These are phyloP conservation scores for Drosophila pallidifrons DNA, from an alignment of 1,140 invertebrate species.

Conservation along the genomic window DNA sequence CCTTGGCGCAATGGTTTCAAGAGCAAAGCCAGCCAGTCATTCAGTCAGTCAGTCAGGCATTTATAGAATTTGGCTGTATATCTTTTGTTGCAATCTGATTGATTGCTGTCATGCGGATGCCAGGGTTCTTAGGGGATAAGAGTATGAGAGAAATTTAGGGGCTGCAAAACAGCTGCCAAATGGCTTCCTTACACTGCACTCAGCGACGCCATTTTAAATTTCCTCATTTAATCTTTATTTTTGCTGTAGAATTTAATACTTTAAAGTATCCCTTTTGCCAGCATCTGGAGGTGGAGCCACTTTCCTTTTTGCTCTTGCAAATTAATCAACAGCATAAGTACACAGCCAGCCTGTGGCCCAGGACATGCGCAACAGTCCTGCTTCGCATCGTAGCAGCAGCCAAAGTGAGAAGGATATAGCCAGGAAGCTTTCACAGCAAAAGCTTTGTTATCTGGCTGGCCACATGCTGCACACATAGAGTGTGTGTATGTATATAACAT, in stretches of 20 bases:
- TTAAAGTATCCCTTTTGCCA: slow-evolving; percentile 45
- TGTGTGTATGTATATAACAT: slow-evolving; percentile 48
- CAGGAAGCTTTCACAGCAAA: slow-evolving; percentile 60
- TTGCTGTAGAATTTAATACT: slow-evolving; percentile 35
- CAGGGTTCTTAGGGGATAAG: slow-evolving; percentile 23
- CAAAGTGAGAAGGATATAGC: slow-evolving; percentile 72
- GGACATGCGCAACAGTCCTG: slow-evolving; percentile 78
- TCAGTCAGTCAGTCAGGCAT: slow-evolving; percentile 29
- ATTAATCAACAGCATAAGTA: slow-evolving; percentile 71
- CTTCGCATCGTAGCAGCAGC: slow-evolving; percentile 40
- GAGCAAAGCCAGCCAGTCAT: slow-evolving; percentile 46
- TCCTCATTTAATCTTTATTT: slow-evolving; percentile 9
- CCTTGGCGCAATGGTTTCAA: slow-evolving; percentile 63
- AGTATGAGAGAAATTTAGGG: neutral
- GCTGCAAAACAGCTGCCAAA: slow-evolving; percentile 40
- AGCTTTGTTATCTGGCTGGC: slow-evolving; percentile 75
- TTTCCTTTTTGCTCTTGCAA: slow-evolving; percentile 60
- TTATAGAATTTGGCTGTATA: slow-evolving; percentile 66
- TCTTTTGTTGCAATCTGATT: slow-evolving; percentile 81
- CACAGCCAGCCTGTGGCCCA: slow-evolving; percentile 61
- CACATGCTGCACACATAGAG: slow-evolving; percentile 29
- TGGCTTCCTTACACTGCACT: slow-evolving; percentile 19
- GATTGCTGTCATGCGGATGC: slow-evolving; percentile 75
- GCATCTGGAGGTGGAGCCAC: slow-evolving; percentile 63
- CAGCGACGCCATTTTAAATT: slow-evolving; percentile 62